A percentile compares a stretch with the other conserved stretches of the same genome.
These are phyloP conservation scores for Stichodactyla helianthus DNA, from an alignment of 64 coral and sea anemone genomes.

Conservation along the genomic window DNA sequence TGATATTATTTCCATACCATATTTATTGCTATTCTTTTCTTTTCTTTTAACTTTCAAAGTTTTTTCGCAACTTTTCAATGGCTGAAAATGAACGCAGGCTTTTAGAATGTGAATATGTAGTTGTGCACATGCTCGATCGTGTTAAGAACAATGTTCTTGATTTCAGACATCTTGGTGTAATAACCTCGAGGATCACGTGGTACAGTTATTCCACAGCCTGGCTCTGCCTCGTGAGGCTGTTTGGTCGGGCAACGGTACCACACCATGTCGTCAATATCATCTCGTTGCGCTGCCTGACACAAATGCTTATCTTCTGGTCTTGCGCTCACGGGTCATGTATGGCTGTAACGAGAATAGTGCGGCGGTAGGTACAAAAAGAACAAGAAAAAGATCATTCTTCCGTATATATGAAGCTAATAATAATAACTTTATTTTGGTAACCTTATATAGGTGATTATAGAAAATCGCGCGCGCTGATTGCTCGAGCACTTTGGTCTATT, in stretches of 20 bases:
- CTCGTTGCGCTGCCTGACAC: neutral
- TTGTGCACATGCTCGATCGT: no score
- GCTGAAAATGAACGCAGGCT: no score
- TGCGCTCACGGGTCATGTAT: neutral
- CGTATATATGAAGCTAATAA: no score
- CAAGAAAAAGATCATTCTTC: neutral
- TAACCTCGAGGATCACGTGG: neutral
- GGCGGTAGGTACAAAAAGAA: neutral
- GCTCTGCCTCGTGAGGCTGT: neutral
- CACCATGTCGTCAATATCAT: neutral
- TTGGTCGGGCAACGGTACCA: neutral
- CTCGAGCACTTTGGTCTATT: no score
- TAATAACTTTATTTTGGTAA: no score
- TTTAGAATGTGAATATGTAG: no score
- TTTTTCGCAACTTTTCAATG: no score
- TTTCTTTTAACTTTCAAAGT: no score
- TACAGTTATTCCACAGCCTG: constrained; percentile 1
- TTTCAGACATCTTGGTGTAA: constrained; percentile 18
- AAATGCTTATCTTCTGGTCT: neutral
- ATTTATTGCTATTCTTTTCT: no score
- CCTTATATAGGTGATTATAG: no score
- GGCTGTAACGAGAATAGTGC: neutral
- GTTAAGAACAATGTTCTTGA: neutral
- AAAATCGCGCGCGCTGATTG: no score
- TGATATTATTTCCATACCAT: no score